phyloP scores from a whole-genome alignment of 2,888 invertebrate species.

The Sphecodes monilicornis region DNA sequence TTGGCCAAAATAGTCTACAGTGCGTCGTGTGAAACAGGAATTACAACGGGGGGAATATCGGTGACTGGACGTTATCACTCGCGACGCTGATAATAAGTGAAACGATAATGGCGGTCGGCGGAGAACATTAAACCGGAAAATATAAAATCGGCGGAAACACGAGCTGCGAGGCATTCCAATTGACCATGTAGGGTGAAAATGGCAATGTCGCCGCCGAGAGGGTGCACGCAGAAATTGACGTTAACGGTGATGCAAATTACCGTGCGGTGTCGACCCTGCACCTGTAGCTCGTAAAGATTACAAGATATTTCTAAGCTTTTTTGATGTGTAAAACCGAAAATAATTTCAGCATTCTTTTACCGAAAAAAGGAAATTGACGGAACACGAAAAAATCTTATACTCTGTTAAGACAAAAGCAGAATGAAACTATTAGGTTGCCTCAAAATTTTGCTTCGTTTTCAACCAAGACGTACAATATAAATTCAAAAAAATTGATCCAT shows the following conservation, averaged over 20 bases:
- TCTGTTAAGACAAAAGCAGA: not conserved
- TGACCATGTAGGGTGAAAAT: not conserved
- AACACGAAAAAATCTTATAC: not conserved
- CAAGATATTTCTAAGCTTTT: not conserved
- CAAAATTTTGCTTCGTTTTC: not conserved
- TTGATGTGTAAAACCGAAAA: not conserved
- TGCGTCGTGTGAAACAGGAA: slow-evolving; percentile 1
- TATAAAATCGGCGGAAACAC: slow-evolving; percentile 10
- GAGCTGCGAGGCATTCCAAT: not conserved
- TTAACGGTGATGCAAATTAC: slow-evolving; percentile 6
- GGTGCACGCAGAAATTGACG: not conserved
- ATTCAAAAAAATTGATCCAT: not conserved
- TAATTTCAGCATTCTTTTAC: not conserved
- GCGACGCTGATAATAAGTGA: slow-evolving; percentile 35
- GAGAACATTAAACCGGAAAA: slow-evolving; percentile 18
- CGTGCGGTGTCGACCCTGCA: not conserved
- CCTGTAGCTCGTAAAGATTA: not conserved
- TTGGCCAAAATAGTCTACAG: not conserved
- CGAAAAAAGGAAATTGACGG: not conserved
- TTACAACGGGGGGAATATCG: slow-evolving; percentile 22
- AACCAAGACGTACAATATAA: too few relatives aligned
- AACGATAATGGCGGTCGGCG: slow-evolving; percentile 18
- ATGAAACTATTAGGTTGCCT: not conserved
- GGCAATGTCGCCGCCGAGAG: not conserved
- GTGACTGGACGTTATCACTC: slow-evolving; percentile 25